Percentiles rank a stretch among this genome's conserved stretches.
phyloP scores from a whole-genome alignment of 35 echinoderm and acorn worm genomes.

The Holothuria glaberrima region DNA sequence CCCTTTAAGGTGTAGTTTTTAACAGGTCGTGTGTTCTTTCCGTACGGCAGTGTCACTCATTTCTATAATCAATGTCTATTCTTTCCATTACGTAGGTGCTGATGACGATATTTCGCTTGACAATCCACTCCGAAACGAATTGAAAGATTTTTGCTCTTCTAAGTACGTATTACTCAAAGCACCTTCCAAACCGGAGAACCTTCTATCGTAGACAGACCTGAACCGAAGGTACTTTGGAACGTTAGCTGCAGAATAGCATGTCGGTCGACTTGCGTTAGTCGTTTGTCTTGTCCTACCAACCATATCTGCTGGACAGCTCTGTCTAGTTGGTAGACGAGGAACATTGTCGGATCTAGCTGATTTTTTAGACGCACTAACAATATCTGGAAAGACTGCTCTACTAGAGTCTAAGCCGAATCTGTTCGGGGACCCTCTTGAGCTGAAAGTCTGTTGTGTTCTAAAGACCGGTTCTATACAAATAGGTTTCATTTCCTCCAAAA shows the following conservation, averaged over 20 bases:
- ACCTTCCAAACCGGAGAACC: background rate
- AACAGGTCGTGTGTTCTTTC: too few species aligned
- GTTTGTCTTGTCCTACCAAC: background rate
- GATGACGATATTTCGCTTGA: conserved; percentile 48
- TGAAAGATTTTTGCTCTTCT: background rate
- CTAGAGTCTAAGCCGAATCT: conserved; percentile 5
- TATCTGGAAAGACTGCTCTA: conserved; percentile 32
- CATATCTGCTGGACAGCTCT: conserved; percentile 24
- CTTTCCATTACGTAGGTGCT: background rate
- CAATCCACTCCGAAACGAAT: conserved; percentile 37
- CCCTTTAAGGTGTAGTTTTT: too few species aligned
- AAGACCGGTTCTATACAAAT: conserved; percentile 71
- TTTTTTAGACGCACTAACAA: conserved; percentile 19
- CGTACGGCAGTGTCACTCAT: too few species aligned
- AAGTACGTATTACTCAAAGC: too few species aligned
- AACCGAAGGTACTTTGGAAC: conserved; percentile 1
- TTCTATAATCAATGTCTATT: background rate
- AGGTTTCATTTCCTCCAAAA: conserved; percentile 72
- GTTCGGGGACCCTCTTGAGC: background rate
- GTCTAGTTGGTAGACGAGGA: background rate
- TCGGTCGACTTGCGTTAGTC: background rate
- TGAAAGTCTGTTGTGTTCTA: conserved; percentile 72
- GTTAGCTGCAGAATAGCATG: background rate
- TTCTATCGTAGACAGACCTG: conserved; percentile 29
- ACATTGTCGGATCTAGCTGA: background rate